Evolutionary conservation across 92 coral and sea anemone genomes (phyloP).

Genomic region (Actinernus sp.): DNA sequence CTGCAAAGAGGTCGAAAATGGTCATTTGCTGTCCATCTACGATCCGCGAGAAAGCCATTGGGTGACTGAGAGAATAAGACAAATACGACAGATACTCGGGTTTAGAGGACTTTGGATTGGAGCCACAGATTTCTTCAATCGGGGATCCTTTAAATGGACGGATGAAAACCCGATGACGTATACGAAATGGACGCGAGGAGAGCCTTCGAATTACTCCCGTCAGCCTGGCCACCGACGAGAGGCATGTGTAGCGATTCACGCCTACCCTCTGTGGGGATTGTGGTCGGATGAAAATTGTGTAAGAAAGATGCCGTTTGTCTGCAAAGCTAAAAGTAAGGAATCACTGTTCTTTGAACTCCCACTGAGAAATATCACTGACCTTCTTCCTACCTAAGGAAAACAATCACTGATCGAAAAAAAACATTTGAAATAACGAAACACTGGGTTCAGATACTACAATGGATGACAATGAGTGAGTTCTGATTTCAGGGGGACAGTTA

Average conservation of each 20-base stretch:
- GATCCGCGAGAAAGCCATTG: constrained; percentile 64
- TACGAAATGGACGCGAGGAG: constrained; percentile 45
- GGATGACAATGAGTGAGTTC: neutral
- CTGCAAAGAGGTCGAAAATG: constrained; percentile 74
- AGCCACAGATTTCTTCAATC: constrained; percentile 68
- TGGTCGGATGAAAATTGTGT: constrained; percentile 77
- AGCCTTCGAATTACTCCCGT: constrained; percentile 7
- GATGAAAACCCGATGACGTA: constrained; percentile 54
- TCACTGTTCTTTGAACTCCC: too few relatives aligned
- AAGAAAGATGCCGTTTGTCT: constrained; percentile 64
- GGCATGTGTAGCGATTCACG: constrained; percentile 71
- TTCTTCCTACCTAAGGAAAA: too few relatives aligned
- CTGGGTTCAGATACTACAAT: neutral
- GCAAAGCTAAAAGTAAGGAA: constrained; percentile 82
- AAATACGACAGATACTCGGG: constrained; percentile 64
- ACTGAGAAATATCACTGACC: neutral
- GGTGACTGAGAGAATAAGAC: constrained; percentile 63
- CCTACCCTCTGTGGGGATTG: constrained; percentile 80
- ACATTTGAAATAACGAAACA: too few relatives aligned
- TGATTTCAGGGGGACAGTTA: too few relatives aligned
- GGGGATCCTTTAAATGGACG: constrained; percentile 66
- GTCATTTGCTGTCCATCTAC: constrained; percentile 61
- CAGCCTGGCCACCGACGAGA: constrained; percentile 10
- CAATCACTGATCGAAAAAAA: too few relatives aligned
- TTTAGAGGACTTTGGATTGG: constrained; percentile 81